These are phyloP conservation scores for Dendrolimus pini DNA, from an alignment of 2,888 invertebrate genomes.

Conservation along the genomic window DNA sequence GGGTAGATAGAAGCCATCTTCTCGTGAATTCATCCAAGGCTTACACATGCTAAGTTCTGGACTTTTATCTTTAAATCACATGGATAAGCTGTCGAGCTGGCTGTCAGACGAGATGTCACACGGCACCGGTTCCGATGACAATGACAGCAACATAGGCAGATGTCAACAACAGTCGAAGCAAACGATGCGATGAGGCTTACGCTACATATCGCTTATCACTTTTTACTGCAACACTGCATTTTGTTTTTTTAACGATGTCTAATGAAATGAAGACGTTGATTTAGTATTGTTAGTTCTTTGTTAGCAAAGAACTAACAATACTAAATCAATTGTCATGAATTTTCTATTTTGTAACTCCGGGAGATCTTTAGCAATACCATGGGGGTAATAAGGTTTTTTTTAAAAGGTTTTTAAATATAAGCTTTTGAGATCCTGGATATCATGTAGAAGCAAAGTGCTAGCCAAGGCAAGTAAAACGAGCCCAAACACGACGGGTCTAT, in stretches of 20 bases:
- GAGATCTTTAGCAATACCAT: no score
- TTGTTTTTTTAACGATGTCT: not conserved
- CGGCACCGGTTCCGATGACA: constrained; percentile 24
- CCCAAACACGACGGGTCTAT: no score
- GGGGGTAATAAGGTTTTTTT: no score
- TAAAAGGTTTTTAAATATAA: no score
- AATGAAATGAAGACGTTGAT: not conserved
- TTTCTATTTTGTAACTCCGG: no score
- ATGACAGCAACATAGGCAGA: constrained; percentile 30
- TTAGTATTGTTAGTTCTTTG: no score
- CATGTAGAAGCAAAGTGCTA: no score
- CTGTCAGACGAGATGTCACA: constrained; percentile 44
- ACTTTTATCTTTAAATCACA: constrained; percentile 48
- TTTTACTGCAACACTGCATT: not conserved
- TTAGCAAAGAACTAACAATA: no score
- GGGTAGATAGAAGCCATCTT: constrained; percentile 7
- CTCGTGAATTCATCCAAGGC: constrained; percentile 15
- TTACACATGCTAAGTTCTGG: constrained; percentile 27
- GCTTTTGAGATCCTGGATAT: no score
- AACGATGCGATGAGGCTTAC: not conserved
- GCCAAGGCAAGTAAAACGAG: no score
- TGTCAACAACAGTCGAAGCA: constrained; percentile 26
- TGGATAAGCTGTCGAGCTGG: constrained; percentile 26
- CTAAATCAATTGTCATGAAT: no score
- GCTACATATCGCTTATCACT: not conserved